A percentile compares a stretch with the other conserved stretches of the same genome.
These are phyloP conservation scores for Leptopilina boulardi DNA, from an alignment of 1,140 invertebrate genomes.

Conservation along the genomic window DNA sequence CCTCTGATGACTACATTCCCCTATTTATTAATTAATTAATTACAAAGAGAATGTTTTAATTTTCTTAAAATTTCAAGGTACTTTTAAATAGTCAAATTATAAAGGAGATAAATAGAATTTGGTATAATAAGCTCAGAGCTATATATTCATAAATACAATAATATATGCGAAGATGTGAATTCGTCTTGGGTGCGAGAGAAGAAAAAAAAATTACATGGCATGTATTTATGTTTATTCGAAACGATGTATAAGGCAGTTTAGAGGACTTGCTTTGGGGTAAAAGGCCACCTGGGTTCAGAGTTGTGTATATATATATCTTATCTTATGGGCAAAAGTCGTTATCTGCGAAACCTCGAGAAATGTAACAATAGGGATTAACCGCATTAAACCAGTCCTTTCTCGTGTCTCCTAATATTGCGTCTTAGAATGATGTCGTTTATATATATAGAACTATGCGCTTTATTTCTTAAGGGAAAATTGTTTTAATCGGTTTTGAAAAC, in stretches of 20 bases:
- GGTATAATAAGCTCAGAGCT: no score
- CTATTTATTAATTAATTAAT: no score
- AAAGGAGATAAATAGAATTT: no score
- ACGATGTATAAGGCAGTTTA: constrained; percentile 25
- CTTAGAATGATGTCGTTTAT: constrained; percentile 26
- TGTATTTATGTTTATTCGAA: constrained; percentile 36
- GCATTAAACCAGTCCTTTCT: constrained; percentile 36
- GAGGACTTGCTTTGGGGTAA: constrained; percentile 3
- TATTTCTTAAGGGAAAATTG: constrained; percentile 18
- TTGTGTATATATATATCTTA: constrained; percentile 31
- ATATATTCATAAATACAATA: no score
- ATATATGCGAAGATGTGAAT: no score
- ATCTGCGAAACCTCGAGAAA: constrained; percentile 36
- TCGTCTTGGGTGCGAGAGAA: no score
- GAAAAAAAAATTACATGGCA: constrained; percentile 36
- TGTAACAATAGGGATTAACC: constrained; percentile 35
- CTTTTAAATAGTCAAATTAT: no score
- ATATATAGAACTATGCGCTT: neutral
- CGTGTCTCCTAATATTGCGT: constrained; percentile 36
- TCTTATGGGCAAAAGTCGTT: constrained; percentile 33
- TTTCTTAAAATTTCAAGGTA: no score
- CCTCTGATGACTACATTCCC: no score
- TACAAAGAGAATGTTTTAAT: no score
- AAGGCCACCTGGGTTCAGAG: constrained; percentile 39
- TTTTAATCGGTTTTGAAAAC: neutral